A percentile compares a stretch with the other conserved stretches of the same genome.
Conservation (phyloP, 2,797 vertebrate genomes). For the Onychomys leucogaster region DNA sequence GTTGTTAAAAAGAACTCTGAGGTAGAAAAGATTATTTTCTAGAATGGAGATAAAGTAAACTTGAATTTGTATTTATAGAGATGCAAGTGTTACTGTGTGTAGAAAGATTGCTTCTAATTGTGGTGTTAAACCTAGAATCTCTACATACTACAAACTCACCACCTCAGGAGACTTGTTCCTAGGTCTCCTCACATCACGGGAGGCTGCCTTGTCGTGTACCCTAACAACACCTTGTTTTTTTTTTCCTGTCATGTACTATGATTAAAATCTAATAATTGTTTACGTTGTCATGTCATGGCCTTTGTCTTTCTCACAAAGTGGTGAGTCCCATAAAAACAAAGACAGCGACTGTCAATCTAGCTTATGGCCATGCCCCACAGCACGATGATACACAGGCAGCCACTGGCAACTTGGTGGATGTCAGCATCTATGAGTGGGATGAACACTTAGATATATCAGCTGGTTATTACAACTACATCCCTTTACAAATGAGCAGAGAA, state of each 20-base stretch:
- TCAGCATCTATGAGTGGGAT: too few relatives aligned
- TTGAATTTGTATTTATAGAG: not conserved
- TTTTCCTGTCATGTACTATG: not conserved
- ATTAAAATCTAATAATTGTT: not conserved
- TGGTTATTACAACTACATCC: not conserved
- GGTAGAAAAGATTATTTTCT: not conserved
- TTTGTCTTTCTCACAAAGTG: not conserved
- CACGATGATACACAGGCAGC: not conserved
- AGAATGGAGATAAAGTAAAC: constrained; percentile 30
- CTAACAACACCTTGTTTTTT: not conserved
- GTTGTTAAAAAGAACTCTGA: not conserved
- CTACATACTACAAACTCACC: not conserved
- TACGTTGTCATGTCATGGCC: not conserved
- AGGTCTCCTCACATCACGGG: not conserved
- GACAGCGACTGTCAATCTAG: not conserved
- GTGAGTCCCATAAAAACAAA: not conserved
- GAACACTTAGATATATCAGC: not conserved
- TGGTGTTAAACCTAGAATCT: not conserved
- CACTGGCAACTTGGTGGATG: not conserved
- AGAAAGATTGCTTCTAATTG: not conserved
- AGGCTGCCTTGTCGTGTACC: not conserved
- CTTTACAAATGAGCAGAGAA: not conserved
- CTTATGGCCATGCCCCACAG: not conserved
- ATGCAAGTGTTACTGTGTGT: not conserved
- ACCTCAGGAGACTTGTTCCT: not conserved